Base-by-base conservation (phyloP, 2,888 invertebrate species). In the Drepanosiphum platanoidis region DNA sequence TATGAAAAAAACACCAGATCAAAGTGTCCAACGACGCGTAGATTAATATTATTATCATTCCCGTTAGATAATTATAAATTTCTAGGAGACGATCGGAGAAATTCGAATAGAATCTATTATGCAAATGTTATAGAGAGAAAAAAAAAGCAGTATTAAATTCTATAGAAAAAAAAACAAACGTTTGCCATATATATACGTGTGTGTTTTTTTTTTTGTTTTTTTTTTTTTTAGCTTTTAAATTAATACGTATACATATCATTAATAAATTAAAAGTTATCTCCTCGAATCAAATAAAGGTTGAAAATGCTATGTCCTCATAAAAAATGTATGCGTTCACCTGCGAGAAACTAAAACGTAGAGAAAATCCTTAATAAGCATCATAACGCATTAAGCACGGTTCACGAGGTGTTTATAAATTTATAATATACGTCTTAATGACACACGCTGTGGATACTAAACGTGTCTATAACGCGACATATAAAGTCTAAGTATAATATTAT, bases 351-450 rank as follows among this genome's bases (percentile, higher is more conserved):
- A 13, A 32, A 5, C 18, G 46, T 70, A 39, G 39, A 71, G 27
- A 71, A 70, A 81, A 81, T 8, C 36, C 30, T 71, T 83, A 74
- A 83, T 74, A 46, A 72, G 64, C 42, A 11, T 46, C 74, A 83
- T 46, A 61, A 42, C 36, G 42, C 39, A 82, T 82, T 83, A 74
- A 74, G 82, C 82, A 83, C 74, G 82, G 42, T 74, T 64, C 64
- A 74, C 64, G 64, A 66, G 27, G 64, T 46, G 74, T 74, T 71
- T 58, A 66, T 83, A 83, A 83, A 64, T 74, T 71, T 58, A 66
- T 83, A 83, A 83, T 72, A 64, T 64, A 64, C 64, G 27, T 64
- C 74, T 83, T 66, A 83, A 83, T 83, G 46, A 83, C 64, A 83
- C 34, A 36, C 42, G 18, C 52, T 74, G 34, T 64, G 34, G 64